Base-by-base conservation (phyloP, 2,888 invertebrate genomes). In the Ophraella communa region DNA sequence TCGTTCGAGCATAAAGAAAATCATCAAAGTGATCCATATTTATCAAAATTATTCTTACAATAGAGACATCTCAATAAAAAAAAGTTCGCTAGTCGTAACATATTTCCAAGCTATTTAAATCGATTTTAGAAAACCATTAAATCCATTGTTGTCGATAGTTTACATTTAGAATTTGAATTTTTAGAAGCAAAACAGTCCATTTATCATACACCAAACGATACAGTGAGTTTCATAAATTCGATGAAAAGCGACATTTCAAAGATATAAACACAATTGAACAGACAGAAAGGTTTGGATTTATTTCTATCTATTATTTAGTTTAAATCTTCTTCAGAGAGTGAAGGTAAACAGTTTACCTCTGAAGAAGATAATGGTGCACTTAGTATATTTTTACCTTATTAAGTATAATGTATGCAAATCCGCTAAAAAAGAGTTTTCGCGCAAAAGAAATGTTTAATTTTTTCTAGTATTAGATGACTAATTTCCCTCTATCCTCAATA, bases 51-150 rank as follows among this genome's bases (percentile, higher is more conserved):
- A 42, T 35, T 60, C 52, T 60, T 42, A 17, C 27, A 44, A 54
- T 24, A 58, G 39, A 56, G 55, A n/a, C n/a, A n/a, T n/a, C n/a
- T n/a, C n/a, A n/a, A n/a, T n/a, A 62, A 57, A 39, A 39, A 39
- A 39, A 49, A 59, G 45, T 62, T 66, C 59, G 52, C 59, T 45
- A 64, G 59, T 60, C 58, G 64, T 61, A 65, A 63, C 56, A 60
- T 49, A 63, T 65, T 65, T 67, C 54, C 39, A 52, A 59, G 62
- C 54, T 58, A 59, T 68, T 66, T 68, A 70, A 71, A 67, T 49
- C 65, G 63, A 64, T 67, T 71, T 70, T 66, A 69, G 65, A 61
- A 71, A 65, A 63, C 71, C 71, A 73, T 73, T 70, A 72, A 63
- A 54, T 59, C 71, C 63, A 69, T 73, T 73, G 71, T 73, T 71